A percentile compares a stretch with the other conserved stretches of the same genome.
Conservation (phyloP, 1,140 invertebrate genomes). For the Lamellibrachia luymesi region DNA sequence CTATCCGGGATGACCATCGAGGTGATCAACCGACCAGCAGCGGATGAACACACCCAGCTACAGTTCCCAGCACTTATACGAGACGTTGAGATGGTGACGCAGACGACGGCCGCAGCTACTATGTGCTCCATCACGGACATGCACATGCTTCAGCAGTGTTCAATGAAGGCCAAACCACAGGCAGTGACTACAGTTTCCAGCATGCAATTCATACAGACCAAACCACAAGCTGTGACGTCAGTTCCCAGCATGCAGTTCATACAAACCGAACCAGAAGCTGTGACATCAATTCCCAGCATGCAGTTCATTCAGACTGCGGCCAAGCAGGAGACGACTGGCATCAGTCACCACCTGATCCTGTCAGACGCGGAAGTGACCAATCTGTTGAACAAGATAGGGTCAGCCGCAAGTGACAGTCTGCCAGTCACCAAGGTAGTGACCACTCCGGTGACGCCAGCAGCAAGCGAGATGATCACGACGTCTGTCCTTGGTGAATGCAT, state of each 20-base stretch:
- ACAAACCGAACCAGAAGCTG: not conserved
- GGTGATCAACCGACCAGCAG: not conserved
- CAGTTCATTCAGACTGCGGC: not conserved
- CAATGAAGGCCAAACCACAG: not conserved
- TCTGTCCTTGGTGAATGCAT: not conserved
- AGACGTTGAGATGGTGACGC: not conserved
- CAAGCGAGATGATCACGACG: not conserved
- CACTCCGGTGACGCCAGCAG: not conserved
- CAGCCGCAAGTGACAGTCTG: not conserved
- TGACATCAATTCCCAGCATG: not conserved
- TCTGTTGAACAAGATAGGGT: not conserved
- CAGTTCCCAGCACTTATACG: not conserved
- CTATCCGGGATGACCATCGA: not conserved
- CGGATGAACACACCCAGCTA: not conserved
- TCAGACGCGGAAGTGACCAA: not conserved
- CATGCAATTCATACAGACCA: not conserved
- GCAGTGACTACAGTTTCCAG: not conserved
- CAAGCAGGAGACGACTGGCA: not conserved
- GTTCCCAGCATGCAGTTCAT: not conserved
- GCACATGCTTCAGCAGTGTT: not conserved
- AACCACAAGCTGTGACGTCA: no score
- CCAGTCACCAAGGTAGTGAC: not conserved
- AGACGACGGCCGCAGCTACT: not conserved
- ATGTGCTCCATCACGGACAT: not conserved
- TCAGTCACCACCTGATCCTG: not conserved